Conservation (phyloP, 2,797 vertebrate genomes). For the Falco columbarius region DNA sequence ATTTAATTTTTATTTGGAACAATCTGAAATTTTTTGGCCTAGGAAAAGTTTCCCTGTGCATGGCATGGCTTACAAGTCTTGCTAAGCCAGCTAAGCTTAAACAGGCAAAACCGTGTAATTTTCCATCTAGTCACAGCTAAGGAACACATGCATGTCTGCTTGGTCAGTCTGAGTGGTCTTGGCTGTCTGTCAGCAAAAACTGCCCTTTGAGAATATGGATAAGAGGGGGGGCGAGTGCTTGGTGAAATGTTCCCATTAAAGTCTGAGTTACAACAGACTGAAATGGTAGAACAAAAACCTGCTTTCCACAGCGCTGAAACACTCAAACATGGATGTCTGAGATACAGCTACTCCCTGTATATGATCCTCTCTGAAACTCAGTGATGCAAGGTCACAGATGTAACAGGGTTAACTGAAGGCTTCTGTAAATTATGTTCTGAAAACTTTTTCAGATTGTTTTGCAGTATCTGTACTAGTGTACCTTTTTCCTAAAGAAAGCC, state of each 20-base stretch:
- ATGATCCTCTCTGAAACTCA: neutral
- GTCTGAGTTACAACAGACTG: neutral
- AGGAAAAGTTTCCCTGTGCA: neutral
- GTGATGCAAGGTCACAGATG: neutral
- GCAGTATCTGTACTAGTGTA: neutral
- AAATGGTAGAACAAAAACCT: neutral
- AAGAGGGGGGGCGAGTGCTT: neutral
- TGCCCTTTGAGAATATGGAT: neutral
- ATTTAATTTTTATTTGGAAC: neutral
- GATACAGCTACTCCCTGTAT: neutral
- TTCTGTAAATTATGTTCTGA: neutral
- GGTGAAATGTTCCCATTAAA: neutral
- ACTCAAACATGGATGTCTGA: neutral
- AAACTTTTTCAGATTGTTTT: neutral
- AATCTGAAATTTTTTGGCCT: neutral
- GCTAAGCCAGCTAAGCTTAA: neutral
- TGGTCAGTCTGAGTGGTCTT: neutral
- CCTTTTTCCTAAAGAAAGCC: neutral
- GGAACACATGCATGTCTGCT: neutral
- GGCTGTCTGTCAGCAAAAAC: neutral
- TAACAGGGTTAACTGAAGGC: neutral
- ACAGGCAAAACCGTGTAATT: neutral
- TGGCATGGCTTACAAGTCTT: neutral
- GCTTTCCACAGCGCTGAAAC: neutral
- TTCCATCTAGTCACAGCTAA: neutral